Base-by-base conservation (phyloP, 2,888 invertebrate genomes). In the Malthinus seriepunctatus region DNA sequence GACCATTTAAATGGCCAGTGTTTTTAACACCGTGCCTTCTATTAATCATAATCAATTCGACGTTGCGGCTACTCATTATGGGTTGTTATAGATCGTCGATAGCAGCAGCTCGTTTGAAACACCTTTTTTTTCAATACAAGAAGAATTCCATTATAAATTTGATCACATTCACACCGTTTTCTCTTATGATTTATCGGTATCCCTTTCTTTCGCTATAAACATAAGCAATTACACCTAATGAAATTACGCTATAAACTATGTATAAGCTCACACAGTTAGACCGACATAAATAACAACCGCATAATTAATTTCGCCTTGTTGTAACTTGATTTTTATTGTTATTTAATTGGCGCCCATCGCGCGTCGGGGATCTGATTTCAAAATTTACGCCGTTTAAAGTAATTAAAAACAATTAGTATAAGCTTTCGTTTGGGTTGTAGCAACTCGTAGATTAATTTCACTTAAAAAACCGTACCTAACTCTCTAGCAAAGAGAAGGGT, bases 11-110 rank as follows among this genome's bases (percentile, higher is more conserved):
- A 61, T 64, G 62, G 62, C 56, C 57, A 42, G 64, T 62, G 64
- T 67, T 67, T 67, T 66, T 42, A 69, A 68, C 67, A 66, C 66
- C 65, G 65, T 68, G 66, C 67, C 69, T 67, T 65, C 72, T 73
- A 76, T 77, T 76, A 76, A 76, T 77, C 76, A 76, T 76, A 76
- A 77, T 77, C 76, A 77, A 77, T 76, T 75, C 75, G 66, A 68
- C 69, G 72, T 60, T 67, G 73, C 77, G 77, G 75, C 77, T 76
- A 75, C 74, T 77, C 76, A 77, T 77, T 76, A 77, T 73, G 71
- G 73, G 76, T 73, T 76, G 77, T 77, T 77, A 76, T 76, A 76
- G 77, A 77, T 77, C 71, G 75, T 71, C 72, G 76, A 76, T 76
- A 76, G 73, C 57, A 65, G 54, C 49, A 57, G 62, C 52, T 54